A percentile compares a stretch with the other conserved stretches of the same genome.
Evolutionary conservation across 2,797 vertebrate species (phyloP).

Genomic region (Tenualosa ilisha): DNA sequence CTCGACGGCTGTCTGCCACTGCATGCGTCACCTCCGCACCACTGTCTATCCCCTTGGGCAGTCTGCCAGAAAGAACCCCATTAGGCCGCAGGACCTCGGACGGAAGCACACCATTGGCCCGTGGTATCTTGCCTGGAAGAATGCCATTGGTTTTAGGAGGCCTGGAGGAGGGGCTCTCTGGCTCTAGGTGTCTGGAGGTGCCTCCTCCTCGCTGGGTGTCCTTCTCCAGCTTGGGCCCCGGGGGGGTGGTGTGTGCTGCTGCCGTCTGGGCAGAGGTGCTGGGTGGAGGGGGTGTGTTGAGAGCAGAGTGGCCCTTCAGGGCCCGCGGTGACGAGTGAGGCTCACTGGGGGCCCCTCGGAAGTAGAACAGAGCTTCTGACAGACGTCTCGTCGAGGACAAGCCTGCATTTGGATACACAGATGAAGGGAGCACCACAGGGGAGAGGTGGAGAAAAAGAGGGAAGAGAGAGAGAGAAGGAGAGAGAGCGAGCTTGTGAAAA

Average conservation of each 20-base stretch:
- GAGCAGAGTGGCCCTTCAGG: conserved; percentile 47
- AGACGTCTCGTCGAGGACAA: conserved; percentile 51
- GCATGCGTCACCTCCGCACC: not conserved
- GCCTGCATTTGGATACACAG: conserved; percentile 31
- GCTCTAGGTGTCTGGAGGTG: conserved; percentile 47
- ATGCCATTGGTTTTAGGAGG: not conserved
- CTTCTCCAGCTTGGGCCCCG: conserved; percentile 25
- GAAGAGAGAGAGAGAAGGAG: not conserved
- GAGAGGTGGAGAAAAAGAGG: not conserved
- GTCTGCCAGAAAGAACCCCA: conserved; percentile 22
- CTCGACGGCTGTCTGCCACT: not conserved
- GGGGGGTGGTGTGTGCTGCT: not conserved
- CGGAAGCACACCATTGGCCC: conserved; percentile 53
- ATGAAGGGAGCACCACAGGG: not conserved
- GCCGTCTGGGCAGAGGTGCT: not conserved
- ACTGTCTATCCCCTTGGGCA: not conserved
- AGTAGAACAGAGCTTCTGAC: conserved; percentile 58
- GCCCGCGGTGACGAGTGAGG: conserved; percentile 34
- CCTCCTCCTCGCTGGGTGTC: conserved; percentile 48
- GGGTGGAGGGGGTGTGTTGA: conserved; percentile 25
- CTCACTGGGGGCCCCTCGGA: conserved; percentile 41
- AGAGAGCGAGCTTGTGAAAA: not conserved
- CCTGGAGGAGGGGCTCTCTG: not conserved
- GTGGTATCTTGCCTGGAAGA: not conserved
- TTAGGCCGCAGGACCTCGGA: conserved; percentile 60